Evolutionary conservation across 2,113 vertebrate species (phyloP).

Genomic region (Terrapene triunguis): DNA sequence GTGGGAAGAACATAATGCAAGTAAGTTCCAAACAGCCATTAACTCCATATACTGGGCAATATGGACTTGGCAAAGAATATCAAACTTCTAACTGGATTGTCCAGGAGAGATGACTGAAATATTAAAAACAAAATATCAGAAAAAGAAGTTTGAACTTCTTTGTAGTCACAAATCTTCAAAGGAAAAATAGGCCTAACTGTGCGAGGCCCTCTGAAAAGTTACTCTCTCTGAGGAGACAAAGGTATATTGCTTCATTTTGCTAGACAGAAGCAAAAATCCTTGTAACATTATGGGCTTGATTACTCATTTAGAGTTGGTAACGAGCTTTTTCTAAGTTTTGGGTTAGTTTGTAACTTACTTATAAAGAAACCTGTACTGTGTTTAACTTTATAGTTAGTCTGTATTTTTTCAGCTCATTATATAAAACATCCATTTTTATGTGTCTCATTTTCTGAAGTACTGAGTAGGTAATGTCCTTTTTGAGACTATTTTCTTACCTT

Average conservation of each 20-base stretch:
- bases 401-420: not conserved
- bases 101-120: not conserved
- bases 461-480: not conserved
- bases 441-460: not conserved
- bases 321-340: not conserved
- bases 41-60: not conserved
- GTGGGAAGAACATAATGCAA: not conserved
- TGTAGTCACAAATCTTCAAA: not conserved
- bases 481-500: not conserved
- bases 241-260: not conserved
- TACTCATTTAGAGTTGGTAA: not conserved
- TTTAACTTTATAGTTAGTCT: not conserved
- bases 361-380: not conserved
- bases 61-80: not conserved
- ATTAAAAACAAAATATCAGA: not conserved
- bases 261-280: not conserved
- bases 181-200: not conserved
- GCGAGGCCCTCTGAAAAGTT: not conserved
- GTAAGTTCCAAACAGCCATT: not conserved
- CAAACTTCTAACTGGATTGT: not conserved
- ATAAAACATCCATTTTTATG: not conserved
- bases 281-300: not conserved
- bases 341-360: not conserved
- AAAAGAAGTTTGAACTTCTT: fast-evolving
- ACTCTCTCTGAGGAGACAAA: not conserved